phyloP scores from a whole-genome alignment of 1,140 invertebrate genomes.

The Drosophila nasuta region DNA sequence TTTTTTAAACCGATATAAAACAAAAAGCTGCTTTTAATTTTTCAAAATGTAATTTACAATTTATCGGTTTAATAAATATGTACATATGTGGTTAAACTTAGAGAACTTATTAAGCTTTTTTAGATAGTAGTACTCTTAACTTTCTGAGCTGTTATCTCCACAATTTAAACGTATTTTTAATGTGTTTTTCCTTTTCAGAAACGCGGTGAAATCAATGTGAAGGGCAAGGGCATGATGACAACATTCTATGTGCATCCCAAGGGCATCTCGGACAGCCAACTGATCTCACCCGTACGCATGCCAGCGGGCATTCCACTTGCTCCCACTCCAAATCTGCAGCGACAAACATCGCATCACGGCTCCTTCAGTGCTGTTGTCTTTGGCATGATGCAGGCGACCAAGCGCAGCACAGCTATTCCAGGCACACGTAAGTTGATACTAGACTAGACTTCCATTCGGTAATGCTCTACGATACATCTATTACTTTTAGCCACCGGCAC shows the following conservation, averaged over 20 bases:
- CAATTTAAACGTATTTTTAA: neutral
- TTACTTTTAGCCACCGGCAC: slow-evolving; percentile 75
- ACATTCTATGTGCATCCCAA: slow-evolving; percentile 94
- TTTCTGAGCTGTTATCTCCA: too few species aligned
- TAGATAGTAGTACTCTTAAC: too few species aligned
- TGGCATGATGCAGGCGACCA: slow-evolving; percentile 92
- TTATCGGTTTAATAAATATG: too few species aligned
- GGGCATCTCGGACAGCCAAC: slow-evolving; percentile 85
- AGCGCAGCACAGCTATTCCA: slow-evolving; percentile 87
- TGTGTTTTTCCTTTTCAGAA: slow-evolving; percentile 84
- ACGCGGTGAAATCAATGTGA: slow-evolving; percentile 94
- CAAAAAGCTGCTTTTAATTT: too few species aligned
- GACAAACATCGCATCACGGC: slow-evolving; percentile 90
- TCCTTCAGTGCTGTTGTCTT: slow-evolving; percentile 94
- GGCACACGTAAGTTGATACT: slow-evolving; percentile 84
- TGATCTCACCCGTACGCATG: slow-evolving; percentile 77
- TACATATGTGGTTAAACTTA: too few species aligned
- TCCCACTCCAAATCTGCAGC: slow-evolving; percentile 85
- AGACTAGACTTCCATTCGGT: neutral
- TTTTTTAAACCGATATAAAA: too few species aligned
- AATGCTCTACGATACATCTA: neutral
- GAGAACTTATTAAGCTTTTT: too few species aligned
- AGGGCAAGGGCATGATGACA: slow-evolving; percentile 98
- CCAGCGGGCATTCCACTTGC: slow-evolving; percentile 77
- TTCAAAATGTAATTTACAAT: too few species aligned